phyloP scores from a whole-genome alignment of 2,888 invertebrate genomes.

The Caenorhabditis drosophilae region DNA sequence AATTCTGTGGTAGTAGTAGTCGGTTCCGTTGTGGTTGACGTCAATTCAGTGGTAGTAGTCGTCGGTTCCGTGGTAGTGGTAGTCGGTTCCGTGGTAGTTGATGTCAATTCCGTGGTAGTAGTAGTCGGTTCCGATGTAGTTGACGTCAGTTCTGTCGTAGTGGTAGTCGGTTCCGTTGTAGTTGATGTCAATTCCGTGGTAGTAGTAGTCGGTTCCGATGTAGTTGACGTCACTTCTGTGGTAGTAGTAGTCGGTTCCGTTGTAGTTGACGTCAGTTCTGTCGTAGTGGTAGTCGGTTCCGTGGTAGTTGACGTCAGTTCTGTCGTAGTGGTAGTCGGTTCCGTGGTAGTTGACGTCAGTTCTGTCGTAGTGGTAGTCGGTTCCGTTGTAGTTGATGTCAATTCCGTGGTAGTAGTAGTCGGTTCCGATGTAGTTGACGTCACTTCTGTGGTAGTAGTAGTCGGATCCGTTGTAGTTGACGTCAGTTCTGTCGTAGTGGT shows the following conservation, averaged over 20 bases:
- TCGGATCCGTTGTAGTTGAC: not conserved
- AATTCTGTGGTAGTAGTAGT: not conserved
- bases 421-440: not conserved
- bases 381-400: not conserved
- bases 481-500: not conserved
- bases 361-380: not conserved
- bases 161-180: slow-evolving; percentile 5
- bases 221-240: slow-evolving; percentile 2
- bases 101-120: not conserved
- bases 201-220: slow-evolving; percentile 1
- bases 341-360: not conserved
- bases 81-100: not conserved
- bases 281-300: not conserved
- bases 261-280: not conserved
- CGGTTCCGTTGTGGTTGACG: not conserved
- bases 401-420: slow-evolving; percentile 2
- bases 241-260: slow-evolving; percentile 2
- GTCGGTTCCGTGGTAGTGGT: slow-evolving; percentile 1
- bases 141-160: slow-evolving; percentile 4
- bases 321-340: not conserved
- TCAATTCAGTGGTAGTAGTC: not conserved
- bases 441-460: not conserved
- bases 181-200: slow-evolving; percentile 4
- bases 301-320: not conserved
- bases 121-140: not conserved